Percentiles rank a stretch among this genome's conserved stretches.
These are phyloP conservation scores for Heliconius congener DNA, from an alignment of 1,140 invertebrate genomes.

Conservation along the genomic window DNA sequence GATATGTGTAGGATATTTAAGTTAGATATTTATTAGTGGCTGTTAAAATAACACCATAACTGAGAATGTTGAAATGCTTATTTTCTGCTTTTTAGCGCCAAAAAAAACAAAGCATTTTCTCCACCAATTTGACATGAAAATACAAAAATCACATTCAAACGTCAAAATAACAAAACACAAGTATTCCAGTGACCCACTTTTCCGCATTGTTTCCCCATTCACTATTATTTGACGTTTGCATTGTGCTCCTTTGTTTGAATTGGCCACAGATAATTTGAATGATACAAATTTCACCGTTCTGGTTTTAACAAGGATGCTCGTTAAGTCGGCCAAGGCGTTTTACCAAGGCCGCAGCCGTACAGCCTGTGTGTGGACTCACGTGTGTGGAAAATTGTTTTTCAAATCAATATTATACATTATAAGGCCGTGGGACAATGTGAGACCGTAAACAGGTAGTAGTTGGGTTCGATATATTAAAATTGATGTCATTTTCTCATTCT, in stretches of 20 bases:
- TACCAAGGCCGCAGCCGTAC: constrained; percentile 36
- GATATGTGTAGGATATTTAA: too few relatives aligned
- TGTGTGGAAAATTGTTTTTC: not conserved
- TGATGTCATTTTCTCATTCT: too few relatives aligned
- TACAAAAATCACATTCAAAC: not conserved
- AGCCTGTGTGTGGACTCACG: not conserved
- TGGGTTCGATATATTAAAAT: too few relatives aligned
- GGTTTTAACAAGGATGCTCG: constrained; percentile 48
- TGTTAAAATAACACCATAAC: too few relatives aligned
- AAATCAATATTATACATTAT: not conserved
- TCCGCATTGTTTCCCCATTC: constrained; percentile 53
- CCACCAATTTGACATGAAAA: not conserved
- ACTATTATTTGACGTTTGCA: constrained; percentile 51
- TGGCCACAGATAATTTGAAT: constrained; percentile 38
- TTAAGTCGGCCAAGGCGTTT: constrained; percentile 41
- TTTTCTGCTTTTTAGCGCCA: too few relatives aligned
- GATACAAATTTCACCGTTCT: constrained; percentile 46
- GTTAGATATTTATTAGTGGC: too few relatives aligned
- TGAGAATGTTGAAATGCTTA: too few relatives aligned
- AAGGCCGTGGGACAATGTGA: too few relatives aligned
- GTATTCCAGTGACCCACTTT: constrained; percentile 57
- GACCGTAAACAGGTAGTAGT: too few relatives aligned
- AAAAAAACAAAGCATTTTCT: too few relatives aligned
- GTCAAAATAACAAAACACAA: not conserved
- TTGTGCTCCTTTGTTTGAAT: constrained; percentile 53